phyloP scores from a whole-genome alignment of 2,113 vertebrate genomes.

The Scolopax mira region DNA sequence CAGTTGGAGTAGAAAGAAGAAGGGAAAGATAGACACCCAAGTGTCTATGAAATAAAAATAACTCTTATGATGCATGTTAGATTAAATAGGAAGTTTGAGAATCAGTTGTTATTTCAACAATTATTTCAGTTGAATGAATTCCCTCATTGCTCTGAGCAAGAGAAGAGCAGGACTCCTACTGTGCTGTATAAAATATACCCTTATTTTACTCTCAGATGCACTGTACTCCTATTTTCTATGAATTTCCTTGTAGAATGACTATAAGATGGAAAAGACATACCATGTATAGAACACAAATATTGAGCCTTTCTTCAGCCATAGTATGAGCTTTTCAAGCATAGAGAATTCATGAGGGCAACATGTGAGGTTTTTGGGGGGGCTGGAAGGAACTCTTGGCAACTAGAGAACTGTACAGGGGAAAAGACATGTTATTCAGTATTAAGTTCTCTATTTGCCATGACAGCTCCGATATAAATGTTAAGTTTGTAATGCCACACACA shows the following conservation, averaged over 20 bases:
- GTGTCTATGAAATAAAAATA: background rate
- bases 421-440: background rate
- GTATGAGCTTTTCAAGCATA: background rate
- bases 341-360: no score
- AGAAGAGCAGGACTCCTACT: background rate
- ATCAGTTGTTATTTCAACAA: background rate
- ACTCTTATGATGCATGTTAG: background rate
- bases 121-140: background rate
- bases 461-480: background rate
- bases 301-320: background rate
- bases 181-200: background rate
- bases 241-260: background rate
- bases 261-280: background rate
- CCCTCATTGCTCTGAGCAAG: background rate
- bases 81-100: background rate
- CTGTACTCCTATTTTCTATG: background rate
- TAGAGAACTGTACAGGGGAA: background rate
- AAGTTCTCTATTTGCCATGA: background rate
- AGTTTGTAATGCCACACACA: background rate
- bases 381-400: background rate
- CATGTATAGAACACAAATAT: background rate
- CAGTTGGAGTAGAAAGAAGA: background rate
- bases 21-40: background rate
- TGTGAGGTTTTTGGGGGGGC: background rate
- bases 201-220: background rate